Evolutionary conservation across 2,888 invertebrate species (phyloP), one percentile per base, ranked within the genome.

Genomic region (Saturnia japonica): DNA sequence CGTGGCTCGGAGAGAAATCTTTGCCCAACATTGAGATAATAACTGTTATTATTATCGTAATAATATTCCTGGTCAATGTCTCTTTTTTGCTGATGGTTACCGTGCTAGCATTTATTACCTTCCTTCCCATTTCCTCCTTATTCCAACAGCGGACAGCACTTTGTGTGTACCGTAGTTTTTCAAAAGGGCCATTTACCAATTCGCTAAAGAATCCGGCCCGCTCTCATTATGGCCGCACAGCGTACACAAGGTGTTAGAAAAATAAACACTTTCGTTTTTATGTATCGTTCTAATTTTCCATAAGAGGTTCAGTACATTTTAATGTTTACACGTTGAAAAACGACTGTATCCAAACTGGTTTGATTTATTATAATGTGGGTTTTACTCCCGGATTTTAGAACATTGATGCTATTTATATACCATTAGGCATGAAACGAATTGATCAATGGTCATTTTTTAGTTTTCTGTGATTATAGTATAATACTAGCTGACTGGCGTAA

Each of bases 191-290:
- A 34, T 34, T 34, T 34, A 6, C 25, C 25, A 57, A 1, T 78
- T 69, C 75, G 77, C 77, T 74, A 40, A 70, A 68, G 60, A 69
- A 9, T 16, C 28, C 57, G 1, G 8, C 4, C 70, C 85, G 87
- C 87, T 82, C 0, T 0, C 75, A 85, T 68, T 79, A 7, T 4
- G 9, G 68, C 81, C 80, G 42, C 66, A 73, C 74, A 69, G 42
- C 43, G 69, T 60, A 60, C 22, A 11, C 42, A 77, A 80, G 73
- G 77, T 68, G 77, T 68, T 76, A 76, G 79, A 85, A 85, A 87
- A 85, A 86, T 83, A 86, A 77, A 86, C 83, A 85, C 76, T 80
- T 82, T 80, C 76, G 83, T 77, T 82, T 85, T 86, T 83, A 87
- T 82, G 78, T 72, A 75, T 72, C 74, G 81, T 72, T 78, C 81